Evolutionary conservation across 2,888 invertebrate species (phyloP), one percentile per base, ranked within the genome.

Genomic region (Pandemis corylana): DNA sequence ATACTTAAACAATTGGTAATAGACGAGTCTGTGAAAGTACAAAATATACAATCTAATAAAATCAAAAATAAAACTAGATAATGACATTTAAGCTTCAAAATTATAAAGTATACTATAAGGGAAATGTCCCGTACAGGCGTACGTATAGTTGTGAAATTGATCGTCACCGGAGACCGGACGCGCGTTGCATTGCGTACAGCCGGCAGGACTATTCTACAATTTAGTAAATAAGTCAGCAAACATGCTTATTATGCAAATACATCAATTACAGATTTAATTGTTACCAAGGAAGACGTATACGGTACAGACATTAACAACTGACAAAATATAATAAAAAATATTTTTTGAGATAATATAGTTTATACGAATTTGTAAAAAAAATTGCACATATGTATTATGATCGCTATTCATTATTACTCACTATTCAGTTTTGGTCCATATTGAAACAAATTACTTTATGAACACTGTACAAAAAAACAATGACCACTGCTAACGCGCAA

Each of bases 11-110:
- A 77, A 77, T 62, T 41, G 41, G 10, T 62, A 49, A 69, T 53
- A 62, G 10, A 63, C 3, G 66, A 63, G 51, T 63, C 61, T 42
- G 66, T 66, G 51, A 49, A 59, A 66, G 65, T 77, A 71, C 76
- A 77, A 75, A 77, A 81, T 81, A 82, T 82, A 82, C 80, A 80
- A 63, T 79, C 77, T 69, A 78, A 62, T 71, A 65, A 76, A 56
- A 71, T 67, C 67, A 68, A 76, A 64, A 62, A 36, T 51, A 68
- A 65, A 68, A 64, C 53, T 71, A 77, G 56, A 67, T 71, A 77
- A 75, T 76, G 68, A 78, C 75, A 13, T 59, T 51, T 51, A 28
- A 49, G 12, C 56, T n/a, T 67, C 41, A 63, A 66, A 67, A 13
- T 41, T 44, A 63, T 28, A 42, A 72, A 67, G 68, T 69, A 51